Evolutionary conservation across 2,888 invertebrate genomes (phyloP).

Genomic region (Plusia festucae): DNA sequence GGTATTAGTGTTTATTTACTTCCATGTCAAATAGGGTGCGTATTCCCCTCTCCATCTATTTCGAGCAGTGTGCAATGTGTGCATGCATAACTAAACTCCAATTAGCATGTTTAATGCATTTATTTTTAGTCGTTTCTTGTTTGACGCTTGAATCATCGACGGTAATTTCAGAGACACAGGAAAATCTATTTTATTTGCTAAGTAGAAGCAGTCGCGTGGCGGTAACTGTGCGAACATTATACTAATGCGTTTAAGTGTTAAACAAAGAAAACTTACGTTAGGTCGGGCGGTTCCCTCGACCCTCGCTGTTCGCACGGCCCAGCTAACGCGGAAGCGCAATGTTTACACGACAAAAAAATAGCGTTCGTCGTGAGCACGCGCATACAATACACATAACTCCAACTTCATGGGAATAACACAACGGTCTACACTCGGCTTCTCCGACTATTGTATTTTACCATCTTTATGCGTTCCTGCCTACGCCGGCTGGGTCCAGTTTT

Average conservation of each 20-base stretch:
- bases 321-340: conserved; percentile 78
- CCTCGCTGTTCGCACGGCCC: conserved; percentile 83
- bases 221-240: conserved; percentile 62
- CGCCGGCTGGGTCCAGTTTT: conserved; percentile 43
- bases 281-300: conserved; percentile 79
- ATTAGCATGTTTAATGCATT: conserved; percentile 35
- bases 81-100: conserved; percentile 35
- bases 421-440: conserved; percentile 46
- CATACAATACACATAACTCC: conserved; percentile 72
- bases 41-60: conserved; percentile 42
- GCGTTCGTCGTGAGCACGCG: conserved; percentile 69
- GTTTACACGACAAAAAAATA: conserved; percentile 79
- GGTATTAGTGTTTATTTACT: conserved; percentile 27
- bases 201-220: conserved; percentile 19
- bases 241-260: conserved; percentile 73
- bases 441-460: conserved; percentile 52
- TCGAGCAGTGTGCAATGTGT: conserved; percentile 40
- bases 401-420: conserved; percentile 69
- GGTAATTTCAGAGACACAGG: conserved; percentile 21
- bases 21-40: conserved; percentile 41
- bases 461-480: conserved; percentile 42
- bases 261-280: conserved; percentile 82
- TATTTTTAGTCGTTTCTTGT: conserved; percentile 21
- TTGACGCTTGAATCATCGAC: conserved; percentile 19
- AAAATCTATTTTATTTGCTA: conserved; percentile 16